A percentile compares a stretch with the other conserved stretches of the same genome.
These are phyloP conservation scores for Psilanteris sp. DNA, from an alignment of 1,140 invertebrate species.

Conservation along the genomic window DNA sequence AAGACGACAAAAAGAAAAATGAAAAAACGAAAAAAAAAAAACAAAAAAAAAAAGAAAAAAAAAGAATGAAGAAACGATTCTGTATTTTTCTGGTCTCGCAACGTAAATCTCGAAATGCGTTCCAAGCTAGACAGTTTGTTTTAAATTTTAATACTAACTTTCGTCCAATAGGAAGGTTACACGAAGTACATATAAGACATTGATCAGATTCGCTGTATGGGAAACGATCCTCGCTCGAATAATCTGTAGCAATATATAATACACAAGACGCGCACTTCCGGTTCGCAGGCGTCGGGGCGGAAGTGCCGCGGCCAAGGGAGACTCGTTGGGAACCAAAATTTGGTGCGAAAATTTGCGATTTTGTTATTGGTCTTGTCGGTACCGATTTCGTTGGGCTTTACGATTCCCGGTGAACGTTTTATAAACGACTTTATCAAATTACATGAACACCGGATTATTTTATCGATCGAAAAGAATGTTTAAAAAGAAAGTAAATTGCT, in stretches of 20 bases:
- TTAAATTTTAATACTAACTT: slow-evolving; percentile 35
- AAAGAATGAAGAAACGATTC: slow-evolving; percentile 25
- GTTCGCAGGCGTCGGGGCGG: no score
- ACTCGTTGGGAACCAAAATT: no score
- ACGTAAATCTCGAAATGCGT: slow-evolving; percentile 27
- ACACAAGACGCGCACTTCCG: slow-evolving; percentile 18
- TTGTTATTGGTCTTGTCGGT: no score
- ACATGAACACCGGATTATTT: no score
- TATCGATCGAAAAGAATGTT: no score
- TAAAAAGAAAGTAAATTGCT: no score
- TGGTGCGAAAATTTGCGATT: no score
- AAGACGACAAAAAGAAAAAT: not conserved
- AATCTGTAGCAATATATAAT: slow-evolving; percentile 40
- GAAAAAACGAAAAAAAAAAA: slow-evolving; percentile 21
- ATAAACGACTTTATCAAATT: no score
- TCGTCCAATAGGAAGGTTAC: slow-evolving; percentile 51
- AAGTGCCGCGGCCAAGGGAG: no score
- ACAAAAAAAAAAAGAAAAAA: slow-evolving; percentile 4
- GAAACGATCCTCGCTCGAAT: slow-evolving; percentile 54
- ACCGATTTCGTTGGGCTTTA: no score
- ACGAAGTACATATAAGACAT: slow-evolving; percentile 27
- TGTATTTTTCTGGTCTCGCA: slow-evolving; percentile 66
- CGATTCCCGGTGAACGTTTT: no score
- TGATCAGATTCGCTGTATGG: slow-evolving; percentile 47
- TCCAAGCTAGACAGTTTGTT: slow-evolving; percentile 34